Evolutionary conservation across 2,113 vertebrate species (phyloP).

Genomic region (Dicentrarchus labrax): DNA sequence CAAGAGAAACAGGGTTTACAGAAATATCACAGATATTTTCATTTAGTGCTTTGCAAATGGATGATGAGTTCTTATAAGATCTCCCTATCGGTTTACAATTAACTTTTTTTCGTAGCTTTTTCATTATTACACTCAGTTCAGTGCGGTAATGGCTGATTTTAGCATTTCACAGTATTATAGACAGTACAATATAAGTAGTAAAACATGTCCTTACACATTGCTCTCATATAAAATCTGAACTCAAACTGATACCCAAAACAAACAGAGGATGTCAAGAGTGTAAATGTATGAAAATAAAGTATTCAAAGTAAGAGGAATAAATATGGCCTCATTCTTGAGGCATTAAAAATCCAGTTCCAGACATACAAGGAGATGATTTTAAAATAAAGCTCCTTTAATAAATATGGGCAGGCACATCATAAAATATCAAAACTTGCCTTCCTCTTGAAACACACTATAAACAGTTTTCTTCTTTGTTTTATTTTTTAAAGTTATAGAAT

Average conservation of each 20-base stretch:
- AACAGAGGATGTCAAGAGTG: background rate
- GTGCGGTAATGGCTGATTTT: background rate
- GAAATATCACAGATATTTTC: background rate
- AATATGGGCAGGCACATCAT: background rate
- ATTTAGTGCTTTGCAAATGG: background rate
- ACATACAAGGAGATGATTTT: background rate
- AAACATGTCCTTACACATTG: background rate
- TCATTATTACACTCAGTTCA: background rate
- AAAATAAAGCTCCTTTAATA: background rate
- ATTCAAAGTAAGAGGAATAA: background rate
- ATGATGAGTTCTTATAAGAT: background rate
- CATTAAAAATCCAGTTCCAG: background rate
- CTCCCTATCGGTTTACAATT: background rate
- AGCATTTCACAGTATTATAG: background rate
- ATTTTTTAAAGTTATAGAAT: background rate
- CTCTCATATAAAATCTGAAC: background rate
- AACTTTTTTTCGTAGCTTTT: background rate
- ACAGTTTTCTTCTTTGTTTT: background rate
- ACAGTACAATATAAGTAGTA: background rate
- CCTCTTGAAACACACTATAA: background rate
- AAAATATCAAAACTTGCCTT: too few relatives aligned
- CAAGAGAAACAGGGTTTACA: background rate
- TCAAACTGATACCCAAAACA: background rate
- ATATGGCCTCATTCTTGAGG: too few relatives aligned
- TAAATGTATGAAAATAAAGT: too few relatives aligned